Evolutionary conservation across 2,888 invertebrate genomes (phyloP), one percentile per base, ranked within the genome.

Genomic region (Entomobrya multifasciata): DNA sequence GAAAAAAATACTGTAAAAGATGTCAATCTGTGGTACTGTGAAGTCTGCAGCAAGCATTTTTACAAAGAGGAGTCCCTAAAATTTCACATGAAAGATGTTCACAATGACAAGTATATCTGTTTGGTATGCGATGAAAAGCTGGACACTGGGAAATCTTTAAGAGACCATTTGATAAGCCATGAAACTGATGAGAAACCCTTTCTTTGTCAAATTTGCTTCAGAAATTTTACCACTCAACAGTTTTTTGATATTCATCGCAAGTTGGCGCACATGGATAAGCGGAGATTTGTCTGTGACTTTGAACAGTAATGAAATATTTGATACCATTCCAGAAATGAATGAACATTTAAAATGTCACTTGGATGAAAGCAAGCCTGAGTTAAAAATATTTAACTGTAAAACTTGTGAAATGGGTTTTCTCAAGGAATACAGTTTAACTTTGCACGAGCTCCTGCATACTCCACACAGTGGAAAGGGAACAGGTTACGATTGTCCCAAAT

Each of bases 211-310:
- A 17, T n/a, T 0, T 80, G 80, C 55, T 80, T 25, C 49, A 5
- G 65, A 1, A 55, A 67, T 5, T 80, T 81, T 30, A 70, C 55
- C 13, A 41, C 17, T n/a, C 41, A 72, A 22, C 70, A 70, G 15
- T 81, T 27, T 17, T 81, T 22, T 20, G 67, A 80, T 10, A 41
- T 80, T 52, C 80, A 80, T 15, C 47, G 41, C 4, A 80, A 30
- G 15, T 10, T 80, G 36, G 55, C 52, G 1, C 80, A 67, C 22
- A 80, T 20, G 17, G 55, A 62, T 62, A 44, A 41, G 11, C 17
- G 76, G 0, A 8, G 20, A 1, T 11, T 57, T 8, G 27, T 22
- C 30, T 76, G 78, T 20, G 78, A 78, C 11, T 10, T 47, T 17
- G 78, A 78, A 8, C n/a, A 13, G 78, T 44, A 57, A 30, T 30